Conservation (phyloP, 1,140 invertebrate genomes). For the Drosophila mauritiana region DNA sequence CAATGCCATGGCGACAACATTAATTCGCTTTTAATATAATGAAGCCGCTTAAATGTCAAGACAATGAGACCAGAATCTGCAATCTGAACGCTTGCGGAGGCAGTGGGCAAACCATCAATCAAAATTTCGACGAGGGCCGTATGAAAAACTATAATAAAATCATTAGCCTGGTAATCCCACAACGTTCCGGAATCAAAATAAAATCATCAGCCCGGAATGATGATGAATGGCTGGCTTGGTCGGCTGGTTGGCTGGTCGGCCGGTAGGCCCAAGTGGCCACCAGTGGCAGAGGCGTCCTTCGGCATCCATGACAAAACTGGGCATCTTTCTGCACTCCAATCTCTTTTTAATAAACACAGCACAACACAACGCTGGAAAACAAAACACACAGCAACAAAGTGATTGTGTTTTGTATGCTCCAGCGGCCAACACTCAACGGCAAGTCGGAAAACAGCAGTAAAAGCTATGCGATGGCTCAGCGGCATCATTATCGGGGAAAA, state of each 20-base stretch:
- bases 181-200: constrained; percentile 79
- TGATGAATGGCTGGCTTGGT: constrained; percentile 62
- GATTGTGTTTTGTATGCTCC: constrained; percentile 66
- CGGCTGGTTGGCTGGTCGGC: constrained; percentile 3
- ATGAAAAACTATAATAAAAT: constrained; percentile 80
- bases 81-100: background rate
- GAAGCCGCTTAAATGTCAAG: constrained; percentile 49
- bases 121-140: constrained; percentile 42
- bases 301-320: constrained; percentile 57
- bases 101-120: constrained; percentile 59
- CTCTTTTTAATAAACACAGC: constrained; percentile 80
- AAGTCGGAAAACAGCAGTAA: constrained; percentile 29
- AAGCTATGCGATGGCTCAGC: constrained; percentile 54
- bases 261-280: constrained; percentile 37
- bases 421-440: constrained; percentile 62
- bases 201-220: constrained; percentile 77
- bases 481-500: constrained; percentile 74
- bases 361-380: constrained; percentile 30
- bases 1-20: constrained; percentile 35
- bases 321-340: constrained; percentile 69
- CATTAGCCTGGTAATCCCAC: constrained; percentile 76
- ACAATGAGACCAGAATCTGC: constrained; percentile 36
- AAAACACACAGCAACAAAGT: constrained; percentile 39
- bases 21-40: constrained; percentile 56
- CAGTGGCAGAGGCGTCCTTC: constrained; percentile 13